phyloP scores from a whole-genome alignment of 1,140 invertebrate species.

The Metopolophium dirhodum region DNA sequence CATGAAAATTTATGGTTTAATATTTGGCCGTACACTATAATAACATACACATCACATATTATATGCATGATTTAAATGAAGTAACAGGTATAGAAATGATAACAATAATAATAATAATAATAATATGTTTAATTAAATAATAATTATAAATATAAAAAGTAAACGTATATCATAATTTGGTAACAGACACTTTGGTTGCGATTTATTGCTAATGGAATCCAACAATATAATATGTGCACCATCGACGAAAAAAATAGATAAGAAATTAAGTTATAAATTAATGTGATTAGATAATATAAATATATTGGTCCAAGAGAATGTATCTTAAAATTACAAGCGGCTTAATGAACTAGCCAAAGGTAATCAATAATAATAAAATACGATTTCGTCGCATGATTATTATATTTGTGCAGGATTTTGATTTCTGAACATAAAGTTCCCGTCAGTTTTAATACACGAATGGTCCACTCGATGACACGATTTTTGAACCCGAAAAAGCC shows the following conservation, averaged over 20 bases:
- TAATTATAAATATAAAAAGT: slow-evolving; percentile 40
- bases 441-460: background rate
- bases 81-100: slow-evolving; percentile 35
- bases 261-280: slow-evolving; percentile 39
- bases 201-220: slow-evolving; percentile 54
- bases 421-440: background rate
- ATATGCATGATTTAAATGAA: background rate
- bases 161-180: slow-evolving; percentile 50
- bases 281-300: slow-evolving; percentile 36
- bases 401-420: slow-evolving; percentile 13
- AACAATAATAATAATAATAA: slow-evolving; percentile 25
- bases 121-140: slow-evolving; percentile 31
- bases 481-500: slow-evolving; percentile 20
- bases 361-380: slow-evolving; percentile 41
- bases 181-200: slow-evolving; percentile 51
- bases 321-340: slow-evolving; percentile 52
- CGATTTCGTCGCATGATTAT: slow-evolving; percentile 18
- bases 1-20: background rate
- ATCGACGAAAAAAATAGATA: slow-evolving; percentile 42
- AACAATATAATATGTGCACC: slow-evolving; percentile 44
- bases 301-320: slow-evolving; percentile 56
- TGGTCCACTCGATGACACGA: background rate
- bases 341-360: slow-evolving; percentile 41
- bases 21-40: slow-evolving; percentile 22
- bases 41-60: background rate